phyloP scores from a whole-genome alignment of 2,888 invertebrate species.

The Epinotia nisella region DNA sequence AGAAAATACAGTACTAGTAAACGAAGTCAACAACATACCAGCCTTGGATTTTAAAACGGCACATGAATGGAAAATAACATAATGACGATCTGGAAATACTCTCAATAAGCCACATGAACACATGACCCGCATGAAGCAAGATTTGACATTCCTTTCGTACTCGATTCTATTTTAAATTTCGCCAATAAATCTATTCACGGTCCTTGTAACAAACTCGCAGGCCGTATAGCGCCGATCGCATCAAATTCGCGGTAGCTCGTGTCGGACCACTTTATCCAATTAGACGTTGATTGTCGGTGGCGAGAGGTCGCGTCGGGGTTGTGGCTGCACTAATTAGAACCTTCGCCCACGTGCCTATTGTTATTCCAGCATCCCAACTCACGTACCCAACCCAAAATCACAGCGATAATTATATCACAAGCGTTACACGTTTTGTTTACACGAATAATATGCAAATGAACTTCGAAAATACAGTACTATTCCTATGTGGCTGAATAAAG shows the following conservation, averaged over 20 bases:
- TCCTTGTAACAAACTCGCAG: slow-evolving; percentile 20
- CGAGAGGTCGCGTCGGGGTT: slow-evolving; percentile 80
- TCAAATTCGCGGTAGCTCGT: slow-evolving; percentile 63
- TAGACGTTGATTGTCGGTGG: slow-evolving; percentile 75
- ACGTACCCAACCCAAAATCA: slow-evolving; percentile 46
- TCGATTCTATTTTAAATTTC: slow-evolving; percentile 41
- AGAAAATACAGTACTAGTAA: slow-evolving; percentile 18
- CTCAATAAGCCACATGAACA: slow-evolving; percentile 39
- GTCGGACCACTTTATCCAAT: slow-evolving; percentile 80
- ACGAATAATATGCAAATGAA: slow-evolving; percentile 60
- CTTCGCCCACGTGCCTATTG: slow-evolving; percentile 72
- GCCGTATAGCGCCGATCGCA: slow-evolving; percentile 47
- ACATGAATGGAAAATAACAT: slow-evolving; percentile 39
- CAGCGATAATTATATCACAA: slow-evolving; percentile 20
- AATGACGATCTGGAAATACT: slow-evolving; percentile 34
- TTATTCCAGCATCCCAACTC: slow-evolving; percentile 53
- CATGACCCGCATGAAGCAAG: slow-evolving; percentile 41
- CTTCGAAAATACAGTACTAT: slow-evolving; percentile 61
- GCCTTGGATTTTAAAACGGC: slow-evolving; percentile 34
- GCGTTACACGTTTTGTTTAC: slow-evolving; percentile 48
- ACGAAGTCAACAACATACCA: slow-evolving; percentile 35
- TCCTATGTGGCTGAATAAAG: slow-evolving; percentile 67
- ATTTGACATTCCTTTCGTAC: slow-evolving; percentile 43
- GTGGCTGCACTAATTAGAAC: slow-evolving; percentile 75
- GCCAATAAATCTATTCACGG: slow-evolving; percentile 41